Base-by-base conservation (phyloP, 1,140 invertebrate genomes). In the Colletes latitarsis region DNA sequence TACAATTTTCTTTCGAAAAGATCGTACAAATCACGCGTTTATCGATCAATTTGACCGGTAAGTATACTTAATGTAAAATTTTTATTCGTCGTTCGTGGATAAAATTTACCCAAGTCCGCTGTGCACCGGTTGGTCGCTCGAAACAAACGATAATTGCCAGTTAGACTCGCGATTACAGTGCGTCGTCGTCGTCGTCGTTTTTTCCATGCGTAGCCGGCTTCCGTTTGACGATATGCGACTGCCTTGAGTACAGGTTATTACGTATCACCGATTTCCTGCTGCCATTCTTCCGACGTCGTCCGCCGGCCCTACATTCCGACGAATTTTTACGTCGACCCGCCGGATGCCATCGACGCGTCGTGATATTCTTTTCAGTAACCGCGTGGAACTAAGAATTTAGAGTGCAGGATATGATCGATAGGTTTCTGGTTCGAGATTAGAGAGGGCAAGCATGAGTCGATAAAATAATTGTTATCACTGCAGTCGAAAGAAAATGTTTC, bases 101-200 rank as follows among this genome's bases (percentile, higher is more conserved):
- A 30, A 30, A 30, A 30, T 30, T 30, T 30, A 2, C 30, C 30
- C 30, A 30, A 30, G 30, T 2, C 30, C 30, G 30, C 43, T 9
- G 43, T 46, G 6, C 58, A 66, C 46, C 64, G 73, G 70, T 71
- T 67, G 57, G 15, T 49, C 53, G 67, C 30, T 86, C 85, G 46
- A 78, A 82, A 79, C 64, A 77, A 75, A 85, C 75, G 80, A 82
- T 86, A 86, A 86, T 86, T 82, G 80, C 67, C 80, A 62, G 83
- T 63, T 78, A 68, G 57, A 30, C 70, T 46, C 49, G 62, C 52
- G 75, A 86, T 86, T 85, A 72, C 67, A 71, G 19, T 78, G 66
- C 66, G 52, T 71, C 70, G 46, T 39, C 15, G 74, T 57, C 19
- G n/a, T 58, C 8, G 55, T 60, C 12, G 67, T 78, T 49, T 21